Base-by-base conservation (phyloP, 2,113 vertebrate genomes). In the Sula dactylatra region DNA sequence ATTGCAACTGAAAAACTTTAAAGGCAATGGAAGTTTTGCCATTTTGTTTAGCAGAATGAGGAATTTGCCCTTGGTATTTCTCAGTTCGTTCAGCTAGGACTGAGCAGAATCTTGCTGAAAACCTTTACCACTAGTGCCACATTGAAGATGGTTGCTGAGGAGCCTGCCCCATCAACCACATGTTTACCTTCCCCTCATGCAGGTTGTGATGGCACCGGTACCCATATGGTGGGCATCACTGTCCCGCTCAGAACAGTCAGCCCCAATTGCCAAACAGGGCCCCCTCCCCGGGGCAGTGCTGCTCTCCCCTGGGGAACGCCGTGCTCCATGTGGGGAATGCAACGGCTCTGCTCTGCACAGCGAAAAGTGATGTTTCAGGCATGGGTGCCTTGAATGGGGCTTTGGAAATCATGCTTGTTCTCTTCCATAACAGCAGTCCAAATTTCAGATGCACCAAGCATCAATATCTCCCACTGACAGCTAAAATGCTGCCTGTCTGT, bases 291-390 rank as follows among this genome's bases (percentile, higher is more conserved):
- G 32, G n/a, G 24, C 19, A 11, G 19, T 6, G 19, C 58, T 3
- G 7, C 21, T 32, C 25, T 19, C 27, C 40, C 25, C 15, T 1
- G 7, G 16, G 44, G 19, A 38, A 38, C 3, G 4, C 31, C 4
- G 3, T 31, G 29, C 29, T 65, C 31, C 7, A 1, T n/a, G 77
- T 3, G 0, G 50, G 32, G 32, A 45, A 4, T 5, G 2, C 26
- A 2, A 31, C 0, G 4, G 44, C 44, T 61, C 26, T 13, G 40
- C 40, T 31, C 52, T 14, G 40, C 26, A 11, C 11, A 11, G 26
- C 6, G 0, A 56, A 47, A 47, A 12, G 8, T 4, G 27, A 20
- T 4, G 5, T 40, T 47, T 59, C 44, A 21, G 50, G 50, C 2
- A 4, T 10, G 25, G 31, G n/a, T 42, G 29, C n/a, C 82, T 67